Evolutionary conservation across 2,797 vertebrate genomes (phyloP), one percentile per base, ranked within the genome.

Genomic region (Trichosurus vulpecula): DNA sequence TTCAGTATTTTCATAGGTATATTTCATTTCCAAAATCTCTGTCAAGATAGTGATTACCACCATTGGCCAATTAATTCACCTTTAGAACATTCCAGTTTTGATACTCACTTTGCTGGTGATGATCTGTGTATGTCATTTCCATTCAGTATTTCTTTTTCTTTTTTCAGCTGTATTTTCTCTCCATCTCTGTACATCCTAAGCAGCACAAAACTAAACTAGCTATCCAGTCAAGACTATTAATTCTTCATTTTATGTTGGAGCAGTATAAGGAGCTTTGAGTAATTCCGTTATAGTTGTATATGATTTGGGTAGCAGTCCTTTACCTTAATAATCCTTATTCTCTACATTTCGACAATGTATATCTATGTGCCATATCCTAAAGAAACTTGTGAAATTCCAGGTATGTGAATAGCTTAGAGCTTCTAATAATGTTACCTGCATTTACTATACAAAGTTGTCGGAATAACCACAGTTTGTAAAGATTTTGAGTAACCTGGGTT

Each of bases 241-340:
- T 61, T 81, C n/a, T 13, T 81, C 41, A 47, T 81, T 81, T 81
- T 47, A 11, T 27, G 0, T 81, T 47, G 74, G 41, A 81, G 41
- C 47, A 91, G 14, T 91, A 53, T 2, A 41, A 1, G 81, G 41
- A 81, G 55, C 41, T 90, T 95, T 93, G 54, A 92, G 95, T 58
- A 97, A 94, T 96, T 96, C 92, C 94, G 22, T 92, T 41, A 57
- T 95, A 35, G 31, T 93, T 47, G 92, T 91, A 51, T 87, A 54
- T 22, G 95, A 91, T 92, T 95, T 94, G 54, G 57, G 52, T 91
- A 22, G 14, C 90, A 54, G 11, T 90, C 91, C 31, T 66, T 66
- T 54, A 90, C 93, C 92, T 94, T 95, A 57, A 96, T 41, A 89
- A 92, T 90, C 52, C 31, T 92, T 96, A 13, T 61, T 95, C 41